Percentiles rank a stretch among this genome's conserved stretches.
Evolutionary conservation across 2,888 invertebrate genomes (phyloP).

Genomic region (Eurytoma californica): DNA sequence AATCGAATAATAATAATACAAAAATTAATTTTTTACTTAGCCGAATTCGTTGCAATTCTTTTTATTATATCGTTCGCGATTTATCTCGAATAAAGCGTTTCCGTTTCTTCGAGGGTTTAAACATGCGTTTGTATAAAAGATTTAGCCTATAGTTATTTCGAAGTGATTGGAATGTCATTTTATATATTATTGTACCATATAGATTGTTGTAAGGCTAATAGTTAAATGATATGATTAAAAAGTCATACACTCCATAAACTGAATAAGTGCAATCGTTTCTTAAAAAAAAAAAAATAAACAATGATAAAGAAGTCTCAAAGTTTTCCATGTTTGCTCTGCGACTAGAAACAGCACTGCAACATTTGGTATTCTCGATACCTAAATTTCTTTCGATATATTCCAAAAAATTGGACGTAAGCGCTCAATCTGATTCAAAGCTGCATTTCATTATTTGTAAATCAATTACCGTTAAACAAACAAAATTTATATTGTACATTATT

Average conservation of each 20-base stretch:
- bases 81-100: slow-evolving; percentile 38
- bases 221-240: slow-evolving; percentile 41
- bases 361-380: slow-evolving; percentile 26
- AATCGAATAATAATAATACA: slow-evolving; percentile 5
- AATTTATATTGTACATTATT: no score
- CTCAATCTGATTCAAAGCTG: no score
- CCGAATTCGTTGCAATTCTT: slow-evolving; percentile 38
- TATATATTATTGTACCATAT: slow-evolving; percentile 58
- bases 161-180: slow-evolving; percentile 53
- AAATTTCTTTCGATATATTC: no score
- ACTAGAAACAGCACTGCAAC: slow-evolving; percentile 34
- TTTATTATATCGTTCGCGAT: slow-evolving; percentile 34
- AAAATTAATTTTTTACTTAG: slow-evolving; percentile 48
- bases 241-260: slow-evolving; percentile 41
- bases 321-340: slow-evolving; percentile 48
- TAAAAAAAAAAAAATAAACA: slow-evolving; percentile 33
- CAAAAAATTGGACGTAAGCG: no score
- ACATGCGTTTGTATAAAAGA: slow-evolving; percentile 54
- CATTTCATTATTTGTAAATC: no score
- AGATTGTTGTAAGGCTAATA: slow-evolving; percentile 54
- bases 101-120: slow-evolving; percentile 32
- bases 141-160: slow-evolving; percentile 50
- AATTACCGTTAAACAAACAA: no score
- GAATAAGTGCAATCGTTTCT: slow-evolving; percentile 53
- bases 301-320: slow-evolving; percentile 33